Evolutionary conservation across 1,140 invertebrate species (phyloP).

Genomic region (Sarcophaga peregrina): DNA sequence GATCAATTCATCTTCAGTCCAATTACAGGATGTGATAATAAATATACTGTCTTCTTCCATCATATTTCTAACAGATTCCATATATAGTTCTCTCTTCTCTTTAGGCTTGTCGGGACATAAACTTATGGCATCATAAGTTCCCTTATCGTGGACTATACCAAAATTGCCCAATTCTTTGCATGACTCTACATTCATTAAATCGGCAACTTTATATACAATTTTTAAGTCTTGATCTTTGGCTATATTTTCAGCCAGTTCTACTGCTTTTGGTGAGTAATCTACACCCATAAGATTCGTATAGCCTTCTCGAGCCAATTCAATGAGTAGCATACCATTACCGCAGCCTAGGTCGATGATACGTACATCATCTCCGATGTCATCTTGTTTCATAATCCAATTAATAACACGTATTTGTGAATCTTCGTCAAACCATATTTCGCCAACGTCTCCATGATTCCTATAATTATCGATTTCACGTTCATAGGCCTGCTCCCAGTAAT

Average conservation of each 20-base stretch:
- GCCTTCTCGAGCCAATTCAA: slow-evolving; percentile 79
- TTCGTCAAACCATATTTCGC: slow-evolving; percentile 94
- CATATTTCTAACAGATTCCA: slow-evolving; percentile 73
- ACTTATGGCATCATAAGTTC: slow-evolving; percentile 93
- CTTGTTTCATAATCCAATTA: slow-evolving; percentile 72
- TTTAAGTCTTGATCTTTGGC: slow-evolving; percentile 69
- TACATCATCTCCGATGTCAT: slow-evolving; percentile 64
- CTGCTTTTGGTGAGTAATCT: slow-evolving; percentile 85
- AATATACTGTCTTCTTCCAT: slow-evolving; percentile 74
- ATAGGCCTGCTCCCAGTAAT: slow-evolving; percentile 89
- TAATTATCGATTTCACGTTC: slow-evolving; percentile 85
- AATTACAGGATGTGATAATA: slow-evolving; percentile 93
- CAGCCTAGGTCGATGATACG: slow-evolving; percentile 81
- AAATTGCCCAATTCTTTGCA: slow-evolving; percentile 67
- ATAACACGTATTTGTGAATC: slow-evolving; percentile 80
- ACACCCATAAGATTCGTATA: slow-evolving; percentile 82
- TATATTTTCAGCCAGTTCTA: slow-evolving; percentile 78
- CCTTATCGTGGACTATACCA: slow-evolving; percentile 85
- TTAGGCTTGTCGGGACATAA: slow-evolving; percentile 78
- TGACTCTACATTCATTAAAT: slow-evolving; percentile 50
- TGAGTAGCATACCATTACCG: slow-evolving; percentile 89
- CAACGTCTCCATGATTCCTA: slow-evolving; percentile 84
- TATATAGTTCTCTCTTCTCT: slow-evolving; percentile 75
- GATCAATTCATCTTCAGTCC: slow-evolving; percentile 86
- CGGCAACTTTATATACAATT: slow-evolving; percentile 71